Evolutionary conservation across 2,888 invertebrate genomes (phyloP).

Genomic region (Eustalomyia histrio): DNA sequence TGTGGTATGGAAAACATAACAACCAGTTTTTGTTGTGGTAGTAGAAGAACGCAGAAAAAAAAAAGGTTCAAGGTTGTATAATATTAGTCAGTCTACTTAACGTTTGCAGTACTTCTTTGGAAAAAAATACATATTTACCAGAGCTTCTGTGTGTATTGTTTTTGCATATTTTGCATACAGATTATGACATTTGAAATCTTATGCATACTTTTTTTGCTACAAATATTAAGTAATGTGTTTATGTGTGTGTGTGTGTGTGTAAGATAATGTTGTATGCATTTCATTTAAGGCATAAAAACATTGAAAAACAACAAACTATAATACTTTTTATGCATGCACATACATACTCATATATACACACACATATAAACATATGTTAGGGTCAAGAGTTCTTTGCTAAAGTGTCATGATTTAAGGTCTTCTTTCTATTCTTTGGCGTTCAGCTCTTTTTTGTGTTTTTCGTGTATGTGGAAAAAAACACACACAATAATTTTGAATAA

Average conservation of each 20-base stretch:
- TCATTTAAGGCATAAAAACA: background rate
- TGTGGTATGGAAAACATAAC: background rate
- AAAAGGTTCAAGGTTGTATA: constrained; percentile 52
- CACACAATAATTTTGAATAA: background rate
- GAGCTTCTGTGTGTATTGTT: background rate
- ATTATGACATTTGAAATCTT: constrained; percentile 55
- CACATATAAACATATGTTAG: constrained; percentile 26
- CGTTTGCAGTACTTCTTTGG: constrained; percentile 3
- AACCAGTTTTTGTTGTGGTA: background rate
- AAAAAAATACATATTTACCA: background rate
- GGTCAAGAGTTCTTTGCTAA: constrained; percentile 57
- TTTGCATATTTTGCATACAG: constrained; percentile 56
- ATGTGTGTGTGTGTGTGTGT: background rate
- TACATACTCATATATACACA: background rate
- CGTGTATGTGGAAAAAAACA: background rate
- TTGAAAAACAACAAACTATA: constrained; percentile 11
- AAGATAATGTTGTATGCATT: background rate
- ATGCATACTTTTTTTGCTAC: constrained; percentile 6
- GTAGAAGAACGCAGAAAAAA: background rate
- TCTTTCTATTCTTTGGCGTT: background rate
- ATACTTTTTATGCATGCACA: background rate
- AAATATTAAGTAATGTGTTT: background rate
- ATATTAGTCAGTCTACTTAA: constrained; percentile 29
- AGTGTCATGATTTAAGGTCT: constrained; percentile 54
- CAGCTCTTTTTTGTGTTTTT: background rate